Conservation (phyloP, 2,113 vertebrate genomes). For the Pseudorectes ferrugineus region DNA sequence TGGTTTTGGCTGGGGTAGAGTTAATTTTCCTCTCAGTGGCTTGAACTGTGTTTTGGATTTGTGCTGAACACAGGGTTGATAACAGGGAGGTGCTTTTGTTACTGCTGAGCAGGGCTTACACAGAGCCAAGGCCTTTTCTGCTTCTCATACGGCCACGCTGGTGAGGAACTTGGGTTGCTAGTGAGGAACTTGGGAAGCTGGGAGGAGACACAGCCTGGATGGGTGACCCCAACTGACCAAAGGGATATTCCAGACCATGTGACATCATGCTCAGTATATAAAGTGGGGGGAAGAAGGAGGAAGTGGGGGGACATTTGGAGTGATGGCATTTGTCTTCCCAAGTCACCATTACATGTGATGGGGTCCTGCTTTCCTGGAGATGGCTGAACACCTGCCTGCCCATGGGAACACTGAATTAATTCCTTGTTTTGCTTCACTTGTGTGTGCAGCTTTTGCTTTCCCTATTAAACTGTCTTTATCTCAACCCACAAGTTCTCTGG, state of each 20-base stretch:
- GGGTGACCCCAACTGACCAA: neutral
- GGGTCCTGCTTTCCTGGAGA: neutral
- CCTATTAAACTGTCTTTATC: neutral
- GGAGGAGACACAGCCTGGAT: neutral
- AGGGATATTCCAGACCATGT: neutral
- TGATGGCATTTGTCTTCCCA: accelerated
- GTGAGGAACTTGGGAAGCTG: accelerated
- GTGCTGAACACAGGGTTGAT: neutral
- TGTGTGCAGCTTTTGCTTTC: neutral
- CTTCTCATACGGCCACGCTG: accelerated
- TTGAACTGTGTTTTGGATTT: neutral
- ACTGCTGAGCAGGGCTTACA: neutral
- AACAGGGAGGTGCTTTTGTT: neutral
- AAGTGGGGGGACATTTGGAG: accelerated
- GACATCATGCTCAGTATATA: neutral
- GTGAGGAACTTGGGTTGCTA: no score
- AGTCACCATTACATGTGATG: neutral
- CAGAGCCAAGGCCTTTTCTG: neutral
- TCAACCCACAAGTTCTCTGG: neutral
- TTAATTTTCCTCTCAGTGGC: neutral
- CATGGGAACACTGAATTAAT: neutral
- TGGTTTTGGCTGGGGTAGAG: neutral
- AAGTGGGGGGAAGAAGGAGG: neutral
- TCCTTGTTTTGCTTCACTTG: accelerated
- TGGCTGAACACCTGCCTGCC: neutral